Evolutionary conservation across 2,797 vertebrate species (phyloP).

Genomic region (Paedocypris micromegethes): DNA sequence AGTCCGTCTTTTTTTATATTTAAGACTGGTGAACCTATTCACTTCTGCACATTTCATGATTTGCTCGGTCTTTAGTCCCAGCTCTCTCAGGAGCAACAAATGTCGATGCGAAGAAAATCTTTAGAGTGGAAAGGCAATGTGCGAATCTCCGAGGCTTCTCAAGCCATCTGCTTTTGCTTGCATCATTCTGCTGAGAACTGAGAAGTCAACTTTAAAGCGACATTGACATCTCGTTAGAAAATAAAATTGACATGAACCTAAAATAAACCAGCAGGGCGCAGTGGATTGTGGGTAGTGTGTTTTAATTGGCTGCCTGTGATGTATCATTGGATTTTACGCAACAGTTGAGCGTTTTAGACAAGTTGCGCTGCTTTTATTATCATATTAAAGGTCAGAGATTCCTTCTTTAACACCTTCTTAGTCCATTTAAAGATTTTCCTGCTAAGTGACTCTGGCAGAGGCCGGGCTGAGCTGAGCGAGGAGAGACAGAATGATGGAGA

Average conservation of each 20-base stretch:
- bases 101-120: not conserved
- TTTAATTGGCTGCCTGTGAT: too few species aligned
- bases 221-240: constrained; percentile 3
- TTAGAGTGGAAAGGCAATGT: not conserved
- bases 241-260: not conserved
- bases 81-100: not conserved
- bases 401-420: constrained; percentile 5
- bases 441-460: constrained; percentile 36
- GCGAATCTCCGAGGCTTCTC: constrained; percentile 2
- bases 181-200: constrained; percentile 5
- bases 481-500: constrained; percentile 42
- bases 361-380: not conserved
- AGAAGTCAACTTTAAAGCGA: constrained; percentile 6
- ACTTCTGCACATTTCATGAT: constrained; percentile 8
- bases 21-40: not conserved
- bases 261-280: too few species aligned
- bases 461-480: constrained; percentile 26
- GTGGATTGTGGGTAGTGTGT: too few species aligned
- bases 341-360: too few species aligned
- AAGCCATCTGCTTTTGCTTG: constrained; percentile 2
- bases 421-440: constrained; percentile 35
- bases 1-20: too few species aligned
- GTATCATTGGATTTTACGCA: too few species aligned
- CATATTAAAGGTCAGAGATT: constrained; percentile 27
- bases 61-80: not conserved